Percentiles rank a stretch among this genome's conserved stretches.
Conservation (phyloP, 2,113 vertebrate genomes). For the Stigmatopora argus region DNA sequence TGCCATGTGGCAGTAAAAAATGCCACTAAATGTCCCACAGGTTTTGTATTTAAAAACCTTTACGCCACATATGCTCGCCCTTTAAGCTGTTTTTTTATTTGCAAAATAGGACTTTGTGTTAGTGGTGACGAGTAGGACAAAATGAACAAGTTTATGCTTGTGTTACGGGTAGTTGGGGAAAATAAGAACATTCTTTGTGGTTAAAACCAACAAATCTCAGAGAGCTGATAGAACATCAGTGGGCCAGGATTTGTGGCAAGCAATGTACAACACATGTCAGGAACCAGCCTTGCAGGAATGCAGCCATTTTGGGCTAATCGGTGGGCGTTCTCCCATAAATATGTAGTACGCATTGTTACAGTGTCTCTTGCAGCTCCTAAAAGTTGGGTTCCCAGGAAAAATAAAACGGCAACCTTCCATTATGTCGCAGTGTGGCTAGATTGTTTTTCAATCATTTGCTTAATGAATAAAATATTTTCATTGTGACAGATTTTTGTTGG, state of each 20-base stretch:
- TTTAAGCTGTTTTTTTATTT: conserved; percentile 60
- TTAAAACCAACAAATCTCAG: conserved; percentile 52
- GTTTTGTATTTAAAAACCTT: conserved; percentile 54
- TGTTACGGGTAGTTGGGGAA: conserved; percentile 55
- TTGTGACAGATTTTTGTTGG: background rate
- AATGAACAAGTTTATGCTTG: conserved; percentile 32
- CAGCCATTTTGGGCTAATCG: conserved; percentile 18
- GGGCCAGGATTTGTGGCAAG: conserved; percentile 43
- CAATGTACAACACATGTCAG: conserved; percentile 34
- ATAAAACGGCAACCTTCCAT: background rate
- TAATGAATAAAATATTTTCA: background rate
- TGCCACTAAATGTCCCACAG: conserved; percentile 67
- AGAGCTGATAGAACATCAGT: conserved; percentile 53
- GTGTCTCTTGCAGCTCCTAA: conserved; percentile 3
- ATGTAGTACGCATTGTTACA: conserved; percentile 6
- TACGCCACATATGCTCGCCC: conserved; percentile 58
- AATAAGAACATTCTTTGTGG: conserved; percentile 63
- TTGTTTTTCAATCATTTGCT: background rate
- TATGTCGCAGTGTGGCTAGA: background rate
- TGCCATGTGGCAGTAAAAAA: conserved; percentile 29
- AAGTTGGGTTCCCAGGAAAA: conserved; percentile 4
- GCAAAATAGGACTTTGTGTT: conserved; percentile 62
- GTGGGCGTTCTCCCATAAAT: conserved; percentile 12
- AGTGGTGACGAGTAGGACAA: conserved; percentile 22
- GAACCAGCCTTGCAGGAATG: conserved; percentile 9